Conservation (phyloP, 2,797 vertebrate genomes). For the Champsocephalus esox region DNA sequence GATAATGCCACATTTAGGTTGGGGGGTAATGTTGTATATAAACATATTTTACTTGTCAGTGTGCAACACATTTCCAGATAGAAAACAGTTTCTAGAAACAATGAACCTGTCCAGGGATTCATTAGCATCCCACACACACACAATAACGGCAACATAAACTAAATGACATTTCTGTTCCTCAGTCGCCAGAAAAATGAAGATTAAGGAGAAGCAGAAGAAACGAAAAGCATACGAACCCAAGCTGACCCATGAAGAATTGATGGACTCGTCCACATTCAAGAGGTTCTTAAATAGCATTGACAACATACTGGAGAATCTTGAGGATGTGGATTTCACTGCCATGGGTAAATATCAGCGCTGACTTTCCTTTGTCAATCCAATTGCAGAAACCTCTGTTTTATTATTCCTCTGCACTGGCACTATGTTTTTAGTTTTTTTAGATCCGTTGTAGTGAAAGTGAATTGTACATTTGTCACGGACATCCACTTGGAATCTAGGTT, state of each 20-base stretch:
- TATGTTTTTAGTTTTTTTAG: too few species aligned
- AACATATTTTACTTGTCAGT: not conserved
- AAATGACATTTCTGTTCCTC: not conserved
- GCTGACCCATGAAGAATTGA: slow-evolving; percentile 97
- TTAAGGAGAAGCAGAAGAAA: slow-evolving; percentile 96
- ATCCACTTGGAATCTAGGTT: too few species aligned
- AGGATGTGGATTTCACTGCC: slow-evolving; percentile 96
- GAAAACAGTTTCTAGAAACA: not conserved
- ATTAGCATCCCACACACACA: not conserved
- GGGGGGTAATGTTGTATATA: not conserved
- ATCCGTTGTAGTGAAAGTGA: too few species aligned
- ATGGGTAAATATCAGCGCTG: slow-evolving; percentile 85
- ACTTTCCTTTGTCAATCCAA: not conserved
- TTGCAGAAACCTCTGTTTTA: not conserved
- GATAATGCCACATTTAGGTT: not conserved
- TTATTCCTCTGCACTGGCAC: too few species aligned
- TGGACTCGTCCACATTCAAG: slow-evolving; percentile 98
- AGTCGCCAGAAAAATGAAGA: slow-evolving; percentile 97
- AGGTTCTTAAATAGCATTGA: slow-evolving; percentile 93
- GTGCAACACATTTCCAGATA: not conserved
- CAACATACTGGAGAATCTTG: slow-evolving; percentile 96
- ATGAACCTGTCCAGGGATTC: not conserved
- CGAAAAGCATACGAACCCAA: slow-evolving; percentile 98
- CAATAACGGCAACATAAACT: not conserved
- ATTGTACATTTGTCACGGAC: too few species aligned